Percentiles rank a stretch among this genome's conserved stretches.
Evolutionary conservation across 1,140 invertebrate genomes (phyloP).

Genomic region (Cotesia vestalis): DNA sequence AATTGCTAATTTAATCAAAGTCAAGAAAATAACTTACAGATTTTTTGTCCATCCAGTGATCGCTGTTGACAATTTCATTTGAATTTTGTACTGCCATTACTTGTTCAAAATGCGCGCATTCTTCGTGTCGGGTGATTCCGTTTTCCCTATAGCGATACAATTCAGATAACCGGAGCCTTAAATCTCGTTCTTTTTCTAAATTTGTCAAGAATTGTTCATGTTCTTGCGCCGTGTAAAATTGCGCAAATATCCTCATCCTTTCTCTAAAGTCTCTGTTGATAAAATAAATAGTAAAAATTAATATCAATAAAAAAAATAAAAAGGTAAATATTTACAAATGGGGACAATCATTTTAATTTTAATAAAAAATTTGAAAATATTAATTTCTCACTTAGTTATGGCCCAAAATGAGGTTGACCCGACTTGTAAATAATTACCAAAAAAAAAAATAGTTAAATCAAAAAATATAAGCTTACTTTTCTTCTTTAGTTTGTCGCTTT

Average conservation of each 20-base stretch:
- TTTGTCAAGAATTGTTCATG: slow-evolving; percentile 81
- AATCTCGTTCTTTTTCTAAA: slow-evolving; percentile 83
- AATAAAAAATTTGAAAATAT: too few relatives aligned
- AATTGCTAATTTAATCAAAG: slow-evolving; percentile 9
- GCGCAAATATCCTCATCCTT: slow-evolving; percentile 83
- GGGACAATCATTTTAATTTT: too few relatives aligned
- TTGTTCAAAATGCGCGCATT: slow-evolving; percentile 85
- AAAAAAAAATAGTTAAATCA: background rate
- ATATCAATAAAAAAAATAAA: background rate
- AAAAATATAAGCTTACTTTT: slow-evolving; percentile 69
- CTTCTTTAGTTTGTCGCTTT: slow-evolving; percentile 76
- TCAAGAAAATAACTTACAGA: slow-evolving; percentile 67
- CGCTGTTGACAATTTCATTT: slow-evolving; percentile 57
- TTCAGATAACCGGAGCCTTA: slow-evolving; percentile 83
- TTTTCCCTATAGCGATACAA: slow-evolving; percentile 83
- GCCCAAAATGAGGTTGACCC: too few relatives aligned
- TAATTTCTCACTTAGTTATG: background rate
- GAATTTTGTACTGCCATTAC: slow-evolving; percentile 60
- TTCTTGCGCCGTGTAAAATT: slow-evolving; percentile 86
- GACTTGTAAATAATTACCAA: background rate
- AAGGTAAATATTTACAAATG: background rate
- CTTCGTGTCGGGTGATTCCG: slow-evolving; percentile 81
- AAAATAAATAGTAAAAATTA: slow-evolving; percentile 34
- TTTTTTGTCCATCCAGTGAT: slow-evolving; percentile 67
- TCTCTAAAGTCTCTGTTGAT: slow-evolving; percentile 77